A percentile compares a stretch with the other conserved stretches of the same genome.
Conservation (phyloP, 2,888 invertebrate genomes). For the Orthonevra nobilis region DNA sequence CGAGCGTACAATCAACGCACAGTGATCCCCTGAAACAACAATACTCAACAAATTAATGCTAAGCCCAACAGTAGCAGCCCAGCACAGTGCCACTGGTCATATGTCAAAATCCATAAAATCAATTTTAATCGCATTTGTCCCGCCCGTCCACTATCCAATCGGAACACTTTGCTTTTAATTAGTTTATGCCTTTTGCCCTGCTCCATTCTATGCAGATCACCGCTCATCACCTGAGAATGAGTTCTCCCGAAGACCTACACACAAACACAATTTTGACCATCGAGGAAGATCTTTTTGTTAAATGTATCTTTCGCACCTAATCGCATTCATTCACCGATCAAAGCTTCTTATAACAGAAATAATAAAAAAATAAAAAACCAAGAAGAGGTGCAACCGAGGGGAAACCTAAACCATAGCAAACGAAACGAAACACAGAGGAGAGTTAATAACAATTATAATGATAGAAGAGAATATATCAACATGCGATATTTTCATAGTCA, state of each 20-base stretch:
- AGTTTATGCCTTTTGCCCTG: constrained; percentile 10
- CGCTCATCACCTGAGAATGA: constrained; percentile 19
- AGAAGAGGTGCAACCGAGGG: too few relatives aligned
- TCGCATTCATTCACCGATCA: constrained; percentile 47
- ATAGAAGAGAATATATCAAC: constrained; percentile 47
- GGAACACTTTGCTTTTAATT: constrained; percentile 29
- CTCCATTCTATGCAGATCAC: constrained; percentile 48
- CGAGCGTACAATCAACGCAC: constrained; percentile 18
- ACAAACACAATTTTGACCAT: too few relatives aligned
- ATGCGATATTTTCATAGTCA: constrained; percentile 52
- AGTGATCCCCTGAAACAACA: constrained; percentile 16
- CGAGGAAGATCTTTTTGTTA: neutral
- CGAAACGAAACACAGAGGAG: neutral
- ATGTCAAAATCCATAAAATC: constrained; percentile 1
- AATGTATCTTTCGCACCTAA: constrained; percentile 15
- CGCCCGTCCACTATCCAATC: constrained; percentile 30
- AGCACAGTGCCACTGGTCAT: neutral
- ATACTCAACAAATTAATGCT: constrained; percentile 5
- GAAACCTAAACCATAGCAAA: constrained; percentile 5
- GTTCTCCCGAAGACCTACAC: too few relatives aligned
- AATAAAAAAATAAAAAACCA: neutral
- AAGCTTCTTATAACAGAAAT: constrained; percentile 45
- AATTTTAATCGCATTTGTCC: constrained; percentile 29
- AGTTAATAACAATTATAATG: constrained; percentile 47
- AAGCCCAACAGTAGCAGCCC: too few relatives aligned